These are phyloP conservation scores for Crypturellus undulatus DNA, from an alignment of 2,113 vertebrate genomes.

Conservation along the genomic window DNA sequence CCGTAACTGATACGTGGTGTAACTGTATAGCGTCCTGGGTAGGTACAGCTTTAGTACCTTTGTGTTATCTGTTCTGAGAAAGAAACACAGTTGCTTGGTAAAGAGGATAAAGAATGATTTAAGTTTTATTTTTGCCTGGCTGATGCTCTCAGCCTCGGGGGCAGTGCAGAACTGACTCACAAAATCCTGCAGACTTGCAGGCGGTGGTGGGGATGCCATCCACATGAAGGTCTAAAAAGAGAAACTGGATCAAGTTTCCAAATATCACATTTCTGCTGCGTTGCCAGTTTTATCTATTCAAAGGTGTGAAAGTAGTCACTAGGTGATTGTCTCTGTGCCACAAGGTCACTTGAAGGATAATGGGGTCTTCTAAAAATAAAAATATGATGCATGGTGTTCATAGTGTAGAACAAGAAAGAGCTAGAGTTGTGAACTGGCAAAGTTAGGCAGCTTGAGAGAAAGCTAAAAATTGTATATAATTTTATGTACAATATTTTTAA, in stretches of 20 bases:
- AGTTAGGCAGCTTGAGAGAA: background rate
- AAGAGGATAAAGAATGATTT: constrained; percentile 71
- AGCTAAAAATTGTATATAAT: background rate
- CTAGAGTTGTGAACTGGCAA: background rate
- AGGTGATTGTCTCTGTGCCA: constrained; percentile 49
- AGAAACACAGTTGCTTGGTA: constrained; percentile 20
- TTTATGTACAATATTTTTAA: background rate
- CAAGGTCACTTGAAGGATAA: constrained; percentile 70
- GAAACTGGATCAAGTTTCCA: constrained; percentile 76
- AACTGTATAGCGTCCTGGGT: background rate
- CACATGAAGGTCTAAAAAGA: constrained; percentile 81
- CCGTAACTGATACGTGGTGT: background rate
- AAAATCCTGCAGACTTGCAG: constrained; percentile 73
- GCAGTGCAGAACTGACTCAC: constrained; percentile 71
- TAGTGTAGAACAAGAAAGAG: background rate
- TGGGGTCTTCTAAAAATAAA: background rate
- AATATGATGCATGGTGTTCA: background rate
- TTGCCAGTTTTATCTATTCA: constrained; percentile 76
- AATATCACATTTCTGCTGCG: constrained; percentile 74
- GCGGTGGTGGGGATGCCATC: constrained; percentile 71
- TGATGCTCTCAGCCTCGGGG: constrained; percentile 31
- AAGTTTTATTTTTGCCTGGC: constrained; percentile 76
- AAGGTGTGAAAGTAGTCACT: constrained; percentile 77
- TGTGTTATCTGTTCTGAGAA: constrained; percentile 43
- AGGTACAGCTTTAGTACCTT: constrained; percentile 55